A percentile compares a stretch with the other conserved stretches of the same genome.
phyloP scores from a whole-genome alignment of 2,113 vertebrate species.

The Equus przewalskii region DNA sequence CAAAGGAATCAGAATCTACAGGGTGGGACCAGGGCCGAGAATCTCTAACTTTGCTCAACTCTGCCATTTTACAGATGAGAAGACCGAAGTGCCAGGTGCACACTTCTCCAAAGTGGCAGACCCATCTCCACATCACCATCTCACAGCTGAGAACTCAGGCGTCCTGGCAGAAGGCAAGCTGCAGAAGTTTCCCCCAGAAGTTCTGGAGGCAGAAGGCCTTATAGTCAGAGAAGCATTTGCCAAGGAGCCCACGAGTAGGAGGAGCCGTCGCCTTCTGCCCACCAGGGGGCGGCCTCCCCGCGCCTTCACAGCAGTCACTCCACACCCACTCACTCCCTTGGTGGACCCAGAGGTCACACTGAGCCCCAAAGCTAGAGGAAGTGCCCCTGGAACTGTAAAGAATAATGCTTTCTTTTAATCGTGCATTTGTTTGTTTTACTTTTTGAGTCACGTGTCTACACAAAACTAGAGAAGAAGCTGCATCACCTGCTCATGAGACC shows the following conservation, averaged over 20 bases:
- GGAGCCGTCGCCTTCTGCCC: background rate
- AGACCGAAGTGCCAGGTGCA: too few species aligned
- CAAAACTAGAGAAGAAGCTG: background rate
- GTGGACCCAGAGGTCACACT: background rate
- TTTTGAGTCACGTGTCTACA: background rate
- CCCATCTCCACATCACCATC: background rate
- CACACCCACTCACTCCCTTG: fast-evolving
- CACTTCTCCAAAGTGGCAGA: background rate
- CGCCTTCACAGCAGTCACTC: background rate
- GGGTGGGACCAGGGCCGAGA: background rate
- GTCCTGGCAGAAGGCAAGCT: background rate
- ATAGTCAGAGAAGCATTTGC: too few species aligned
- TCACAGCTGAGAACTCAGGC: background rate
- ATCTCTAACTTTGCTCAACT: background rate
- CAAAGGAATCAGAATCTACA: background rate
- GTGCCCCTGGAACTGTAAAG: too few species aligned
- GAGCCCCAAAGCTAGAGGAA: background rate
- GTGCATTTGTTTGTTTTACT: background rate
- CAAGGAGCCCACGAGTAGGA: background rate
- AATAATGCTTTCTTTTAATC: background rate
- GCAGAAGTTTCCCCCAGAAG: background rate
- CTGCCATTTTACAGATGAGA: background rate
- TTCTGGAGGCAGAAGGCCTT: background rate
- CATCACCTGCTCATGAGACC: background rate
- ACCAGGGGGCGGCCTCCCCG: background rate